These are phyloP conservation scores for Eriocheir sinensis DNA, from an alignment of 1,140 invertebrate species.

Conservation along the genomic window DNA sequence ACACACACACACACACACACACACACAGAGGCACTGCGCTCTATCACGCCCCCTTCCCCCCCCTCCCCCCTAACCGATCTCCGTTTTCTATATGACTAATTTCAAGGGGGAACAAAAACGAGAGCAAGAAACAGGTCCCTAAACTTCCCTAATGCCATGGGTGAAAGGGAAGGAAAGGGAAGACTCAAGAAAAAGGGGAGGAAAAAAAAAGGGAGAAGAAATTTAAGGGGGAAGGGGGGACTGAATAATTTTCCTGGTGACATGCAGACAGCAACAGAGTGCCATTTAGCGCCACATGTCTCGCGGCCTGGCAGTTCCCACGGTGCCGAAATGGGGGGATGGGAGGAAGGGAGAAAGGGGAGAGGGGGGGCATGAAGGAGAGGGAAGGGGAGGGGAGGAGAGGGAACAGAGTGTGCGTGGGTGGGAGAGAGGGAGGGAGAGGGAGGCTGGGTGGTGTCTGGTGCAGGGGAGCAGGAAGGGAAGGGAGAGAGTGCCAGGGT, in stretches of 20 bases:
- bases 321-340: not conserved
- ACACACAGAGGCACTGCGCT: too few relatives aligned
- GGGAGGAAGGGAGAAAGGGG: not conserved
- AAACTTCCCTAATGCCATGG: constrained; percentile 10
- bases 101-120: not conserved
- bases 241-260: constrained; percentile 16
- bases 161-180: not conserved
- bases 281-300: constrained; percentile 12
- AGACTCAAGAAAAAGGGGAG: not conserved
- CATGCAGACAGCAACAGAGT: not conserved
- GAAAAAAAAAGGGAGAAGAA: not conserved
- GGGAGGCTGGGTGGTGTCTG: too few relatives aligned
- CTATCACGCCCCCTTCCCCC: not conserved
- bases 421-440: not conserved
- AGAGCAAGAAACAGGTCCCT: not conserved
- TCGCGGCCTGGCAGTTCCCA: not conserved
- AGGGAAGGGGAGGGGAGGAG: not conserved
- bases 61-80: not conserved
- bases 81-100: constrained; percentile 17
- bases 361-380: not conserved
- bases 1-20: constrained; percentile 18
- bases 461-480: not conserved
- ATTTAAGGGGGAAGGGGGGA: not conserved
- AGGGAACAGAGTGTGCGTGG: not conserved
- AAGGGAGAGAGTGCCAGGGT: too few relatives aligned